Conservation (phyloP, 2,888 invertebrate genomes). For the Drepanosiphum platanoidis region DNA sequence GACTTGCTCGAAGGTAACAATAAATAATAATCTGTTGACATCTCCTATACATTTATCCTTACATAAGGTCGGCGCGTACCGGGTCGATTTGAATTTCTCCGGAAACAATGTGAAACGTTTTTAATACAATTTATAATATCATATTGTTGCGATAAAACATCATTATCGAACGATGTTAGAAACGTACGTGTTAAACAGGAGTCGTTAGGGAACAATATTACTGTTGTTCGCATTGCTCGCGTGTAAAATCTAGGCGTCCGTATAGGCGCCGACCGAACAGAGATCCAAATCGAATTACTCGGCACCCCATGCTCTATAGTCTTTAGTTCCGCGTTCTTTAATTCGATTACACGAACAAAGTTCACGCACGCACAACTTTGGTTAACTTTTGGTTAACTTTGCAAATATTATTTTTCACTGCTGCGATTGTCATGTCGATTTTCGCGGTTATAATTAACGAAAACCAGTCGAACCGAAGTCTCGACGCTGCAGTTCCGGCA, state of each 20-base stretch:
- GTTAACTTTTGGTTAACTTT: not conserved
- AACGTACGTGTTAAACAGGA: not conserved
- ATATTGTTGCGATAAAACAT: not conserved
- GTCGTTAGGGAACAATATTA: not conserved
- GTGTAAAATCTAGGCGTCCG: not conserved
- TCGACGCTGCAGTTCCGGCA: not conserved
- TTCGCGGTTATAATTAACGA: not conserved
- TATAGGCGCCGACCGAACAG: slow-evolving; percentile 39
- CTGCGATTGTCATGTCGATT: not conserved
- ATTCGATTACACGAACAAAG: slow-evolving; percentile 39
- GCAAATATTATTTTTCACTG: slow-evolving; percentile 17
- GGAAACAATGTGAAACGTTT: not conserved
- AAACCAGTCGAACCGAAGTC: not conserved
- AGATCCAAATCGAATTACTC: slow-evolving; percentile 51
- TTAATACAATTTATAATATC: not conserved
- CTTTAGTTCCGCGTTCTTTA: not conserved
- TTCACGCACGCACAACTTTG: slow-evolving; percentile 10
- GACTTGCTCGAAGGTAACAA: not conserved
- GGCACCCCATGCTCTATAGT: too few relatives aligned
- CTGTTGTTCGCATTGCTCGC: not conserved
- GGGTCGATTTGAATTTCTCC: not conserved
- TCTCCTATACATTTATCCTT: too few relatives aligned
- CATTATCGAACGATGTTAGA: too few relatives aligned
- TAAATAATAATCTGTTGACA: not conserved
- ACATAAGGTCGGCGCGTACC: not conserved